Conservation (phyloP, 2,888 invertebrate species). For the Perizoma affinitatum region DNA sequence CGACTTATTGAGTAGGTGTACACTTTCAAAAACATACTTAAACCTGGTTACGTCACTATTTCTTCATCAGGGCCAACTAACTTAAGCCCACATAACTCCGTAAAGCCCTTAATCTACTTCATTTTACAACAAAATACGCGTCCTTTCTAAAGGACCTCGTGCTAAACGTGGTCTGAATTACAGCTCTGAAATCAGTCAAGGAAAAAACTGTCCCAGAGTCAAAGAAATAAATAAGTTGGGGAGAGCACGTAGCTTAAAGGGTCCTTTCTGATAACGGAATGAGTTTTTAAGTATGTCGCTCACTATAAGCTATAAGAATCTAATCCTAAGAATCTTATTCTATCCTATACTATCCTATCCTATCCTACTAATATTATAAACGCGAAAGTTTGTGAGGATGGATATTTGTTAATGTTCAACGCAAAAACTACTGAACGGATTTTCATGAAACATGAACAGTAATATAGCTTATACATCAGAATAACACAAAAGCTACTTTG, state of each 20-base stretch:
- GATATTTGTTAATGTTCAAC: too few relatives aligned
- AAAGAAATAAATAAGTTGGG: conserved; percentile 49
- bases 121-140: conserved; percentile 28
- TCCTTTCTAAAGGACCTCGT: conserved; percentile 12
- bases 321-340: too few relatives aligned
- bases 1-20: background rate
- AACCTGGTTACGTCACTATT: background rate
- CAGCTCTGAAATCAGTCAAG: conserved; percentile 49
- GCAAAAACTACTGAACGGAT: too few relatives aligned
- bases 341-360: too few relatives aligned
- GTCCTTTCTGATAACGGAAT: conserved; percentile 28
- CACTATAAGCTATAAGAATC: conserved; percentile 22
- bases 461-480: too few relatives aligned
- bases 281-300: conserved; percentile 28
- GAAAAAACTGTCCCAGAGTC: conserved; percentile 43
- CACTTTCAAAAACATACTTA: background rate
- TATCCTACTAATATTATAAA: too few relatives aligned
- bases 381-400: too few relatives aligned
- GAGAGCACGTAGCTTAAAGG: conserved; percentile 39
- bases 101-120: conserved; percentile 23
- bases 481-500: too few relatives aligned
- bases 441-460: too few relatives aligned
- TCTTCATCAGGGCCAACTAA: conserved; percentile 4
- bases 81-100: conserved; percentile 2
- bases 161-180: conserved; percentile 52